Evolutionary conservation across 2,888 invertebrate genomes (phyloP), one percentile per base, ranked within the genome.

Genomic region (Lasioglossum zephyrum): DNA sequence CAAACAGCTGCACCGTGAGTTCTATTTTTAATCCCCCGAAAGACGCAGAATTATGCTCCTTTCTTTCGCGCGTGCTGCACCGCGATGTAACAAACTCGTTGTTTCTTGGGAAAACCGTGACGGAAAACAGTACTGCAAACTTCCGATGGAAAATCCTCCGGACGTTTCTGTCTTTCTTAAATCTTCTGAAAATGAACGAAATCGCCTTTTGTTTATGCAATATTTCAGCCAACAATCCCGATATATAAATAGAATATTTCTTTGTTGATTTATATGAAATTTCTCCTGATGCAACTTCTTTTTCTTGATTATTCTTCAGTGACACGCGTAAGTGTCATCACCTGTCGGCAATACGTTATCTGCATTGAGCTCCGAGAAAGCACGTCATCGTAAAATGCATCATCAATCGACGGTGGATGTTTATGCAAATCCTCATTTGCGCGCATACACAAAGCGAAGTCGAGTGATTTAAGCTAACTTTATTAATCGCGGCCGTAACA

Each of bases 71-170:
- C 73, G 36, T 11, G 39, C 69, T 73, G 57, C 77, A 73, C 41
- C 77, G 75, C 72, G 47, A 60, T 72, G 76, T 49, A 77, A 73
- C 49, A 49, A 60, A 26, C 31, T 36, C 41, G 31, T 36, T 31
- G 75, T 39, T 82, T 82, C 85, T 76, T n/a, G 85, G 82, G 79
- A 84, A 69, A 41, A 39, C 44, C 31, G 9, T 53, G 70, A 26
- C 6, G 70, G 26, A 60, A 70, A 78, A 75, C 82, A 79, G 3
- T 22, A 18, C 1, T 16, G 69, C 39, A 47, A 74, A 79, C 53
- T 69, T 47, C 41, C 53, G 49, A 60, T 39, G 53, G 66, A 60
- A 73, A 81, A 77, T 47, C 39, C 76, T 73, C 57, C 47, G 11
- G 16, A 8, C 53, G 53, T 8, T 13, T 26, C 26, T 60, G 60